These are phyloP conservation scores for Semotilus atromaculatus DNA, from an alignment of 2,797 vertebrate species.

Conservation along the genomic window DNA sequence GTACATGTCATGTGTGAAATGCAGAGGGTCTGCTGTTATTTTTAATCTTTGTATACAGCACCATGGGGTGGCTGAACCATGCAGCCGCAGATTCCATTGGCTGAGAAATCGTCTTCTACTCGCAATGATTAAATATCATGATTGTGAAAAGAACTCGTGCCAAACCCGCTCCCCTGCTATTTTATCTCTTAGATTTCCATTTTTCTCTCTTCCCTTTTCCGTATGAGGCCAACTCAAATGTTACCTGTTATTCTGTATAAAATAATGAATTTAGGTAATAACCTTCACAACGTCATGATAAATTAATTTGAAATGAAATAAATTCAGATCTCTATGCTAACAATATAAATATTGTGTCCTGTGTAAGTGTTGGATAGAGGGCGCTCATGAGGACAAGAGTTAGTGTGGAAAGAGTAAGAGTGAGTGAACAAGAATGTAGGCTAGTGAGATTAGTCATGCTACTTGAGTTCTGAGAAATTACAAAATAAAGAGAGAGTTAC, in stretches of 20 bases:
- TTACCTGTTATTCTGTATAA: not conserved
- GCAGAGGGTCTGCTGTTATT: conserved; percentile 36
- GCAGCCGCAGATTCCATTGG: conserved; percentile 30
- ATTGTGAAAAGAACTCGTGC: conserved; percentile 15
- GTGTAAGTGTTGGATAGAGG: not conserved
- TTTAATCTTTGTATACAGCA: conserved; percentile 46
- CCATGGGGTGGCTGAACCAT: conserved; percentile 15
- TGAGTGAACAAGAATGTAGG: not conserved
- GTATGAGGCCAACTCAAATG: not conserved
- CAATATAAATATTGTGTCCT: not conserved
- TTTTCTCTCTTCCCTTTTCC: not conserved
- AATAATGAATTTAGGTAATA: conserved; percentile 37
- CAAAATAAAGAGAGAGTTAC: too few species aligned
- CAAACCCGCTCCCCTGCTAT: conserved; percentile 23
- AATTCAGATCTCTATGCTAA: not conserved
- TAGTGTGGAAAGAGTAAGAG: not conserved
- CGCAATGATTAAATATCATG: conserved; percentile 37
- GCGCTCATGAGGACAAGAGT: not conserved
- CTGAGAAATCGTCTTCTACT: conserved; percentile 20
- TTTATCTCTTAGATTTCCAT: conserved; percentile 25
- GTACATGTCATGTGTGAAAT: conserved; percentile 36
- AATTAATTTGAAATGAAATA: conserved; percentile 23
- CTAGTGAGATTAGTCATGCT: not conserved
- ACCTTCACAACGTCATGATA: not conserved
- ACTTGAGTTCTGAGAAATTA: not conserved